Percentiles rank a stretch among this genome's conserved stretches.
These are phyloP conservation scores for Microctonus hyperodae DNA, from an alignment of 2,888 invertebrate species.

Conservation along the genomic window DNA sequence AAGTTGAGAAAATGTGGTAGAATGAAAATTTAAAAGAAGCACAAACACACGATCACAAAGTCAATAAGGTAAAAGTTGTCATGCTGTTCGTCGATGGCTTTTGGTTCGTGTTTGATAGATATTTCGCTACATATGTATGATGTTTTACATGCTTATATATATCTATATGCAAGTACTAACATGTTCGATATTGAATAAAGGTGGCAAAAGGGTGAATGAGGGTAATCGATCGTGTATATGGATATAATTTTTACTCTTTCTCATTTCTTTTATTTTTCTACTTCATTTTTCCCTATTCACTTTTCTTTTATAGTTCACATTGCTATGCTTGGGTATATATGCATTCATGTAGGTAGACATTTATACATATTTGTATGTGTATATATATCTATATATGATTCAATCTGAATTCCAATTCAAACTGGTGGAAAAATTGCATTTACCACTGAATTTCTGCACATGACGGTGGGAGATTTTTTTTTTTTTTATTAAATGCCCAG, in stretches of 20 bases:
- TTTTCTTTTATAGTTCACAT: background rate
- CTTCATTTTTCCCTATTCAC: background rate
- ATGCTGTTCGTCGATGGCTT: background rate
- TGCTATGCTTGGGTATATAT: background rate
- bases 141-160: no score
- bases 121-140: no score
- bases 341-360: no score
- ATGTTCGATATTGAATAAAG: background rate
- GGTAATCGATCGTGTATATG: background rate
- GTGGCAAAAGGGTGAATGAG: background rate
- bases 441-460: slow-evolving; percentile 2
- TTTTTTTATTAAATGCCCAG: slow-evolving; percentile 4
- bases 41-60: background rate
- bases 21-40: background rate
- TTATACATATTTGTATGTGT: background rate
- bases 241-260: background rate
- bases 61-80: background rate
- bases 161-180: background rate
- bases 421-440: background rate
- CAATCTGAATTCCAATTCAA: background rate
- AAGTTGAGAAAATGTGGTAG: background rate
- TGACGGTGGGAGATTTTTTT: background rate
- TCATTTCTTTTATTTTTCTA: background rate
- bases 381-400: background rate
- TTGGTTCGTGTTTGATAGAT: background rate